Evolutionary conservation across 2,113 vertebrate species (phyloP).

Genomic region (Neomonachus schauinslandi): DNA sequence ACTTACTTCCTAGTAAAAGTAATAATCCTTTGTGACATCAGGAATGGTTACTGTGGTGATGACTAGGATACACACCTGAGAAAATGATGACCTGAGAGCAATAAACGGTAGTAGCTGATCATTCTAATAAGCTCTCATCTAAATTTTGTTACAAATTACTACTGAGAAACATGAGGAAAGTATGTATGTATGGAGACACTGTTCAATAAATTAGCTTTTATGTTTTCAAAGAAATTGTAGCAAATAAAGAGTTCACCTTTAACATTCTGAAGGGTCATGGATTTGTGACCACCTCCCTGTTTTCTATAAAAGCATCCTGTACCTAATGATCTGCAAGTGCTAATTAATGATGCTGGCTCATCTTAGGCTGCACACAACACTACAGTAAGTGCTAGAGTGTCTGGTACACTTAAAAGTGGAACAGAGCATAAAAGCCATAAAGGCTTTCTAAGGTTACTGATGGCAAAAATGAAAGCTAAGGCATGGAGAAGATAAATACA

Average conservation of each 20-base stretch:
- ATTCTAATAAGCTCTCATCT: background rate
- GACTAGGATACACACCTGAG: constrained; percentile 15
- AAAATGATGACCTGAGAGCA: background rate
- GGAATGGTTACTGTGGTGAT: constrained; percentile 23
- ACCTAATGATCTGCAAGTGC: background rate
- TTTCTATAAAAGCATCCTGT: background rate
- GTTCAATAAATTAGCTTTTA: background rate
- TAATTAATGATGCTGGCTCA: background rate
- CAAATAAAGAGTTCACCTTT: background rate
- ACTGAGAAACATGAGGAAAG: background rate
- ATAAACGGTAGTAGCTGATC: background rate
- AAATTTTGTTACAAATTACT: constrained; percentile 23
- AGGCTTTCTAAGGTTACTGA: background rate
- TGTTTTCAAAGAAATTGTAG: background rate
- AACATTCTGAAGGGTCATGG: background rate
- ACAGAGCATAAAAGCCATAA: background rate
- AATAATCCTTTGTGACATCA: constrained; percentile 47
- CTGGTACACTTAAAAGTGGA: background rate
- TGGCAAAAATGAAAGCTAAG: background rate
- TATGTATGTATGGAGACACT: background rate
- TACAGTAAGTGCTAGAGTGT: too few relatives aligned
- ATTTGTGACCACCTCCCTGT: background rate
- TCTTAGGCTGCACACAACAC: background rate
- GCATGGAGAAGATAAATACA: background rate
- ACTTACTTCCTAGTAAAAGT: constrained; percentile 51